Evolutionary conservation across 2,797 vertebrate genomes (phyloP).

Genomic region (Lagocephalus sceleratus): DNA sequence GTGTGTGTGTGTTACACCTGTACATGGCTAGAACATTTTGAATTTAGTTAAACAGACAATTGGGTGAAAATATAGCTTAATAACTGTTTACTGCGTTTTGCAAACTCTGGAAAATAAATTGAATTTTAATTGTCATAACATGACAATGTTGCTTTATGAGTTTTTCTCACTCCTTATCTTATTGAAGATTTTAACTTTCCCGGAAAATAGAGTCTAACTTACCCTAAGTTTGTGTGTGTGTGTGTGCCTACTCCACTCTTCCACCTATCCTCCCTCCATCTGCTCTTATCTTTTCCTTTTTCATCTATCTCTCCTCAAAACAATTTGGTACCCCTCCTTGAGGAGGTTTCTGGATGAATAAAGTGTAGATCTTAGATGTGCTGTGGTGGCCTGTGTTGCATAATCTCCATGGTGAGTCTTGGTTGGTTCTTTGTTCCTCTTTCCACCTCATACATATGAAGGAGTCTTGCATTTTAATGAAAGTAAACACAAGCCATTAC

Average conservation of each 20-base stretch:
- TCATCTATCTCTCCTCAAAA: conserved; percentile 15
- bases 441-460: conserved; percentile 17
- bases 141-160: no score
- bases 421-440: conserved; percentile 9
- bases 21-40: no score
- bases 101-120: background rate
- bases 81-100: no score
- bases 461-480: conserved; percentile 7
- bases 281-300: conserved; percentile 3
- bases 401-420: conserved; percentile 1
- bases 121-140: no score
- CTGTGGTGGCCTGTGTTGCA: conserved; percentile 14
- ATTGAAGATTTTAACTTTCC: no score
- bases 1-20: no score
- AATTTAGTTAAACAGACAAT: no score
- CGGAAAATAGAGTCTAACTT: background rate
- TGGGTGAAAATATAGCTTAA: no score
- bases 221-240: background rate
- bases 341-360: conserved; percentile 25
- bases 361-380: conserved; percentile 35
- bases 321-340: conserved; percentile 40
- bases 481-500: background rate
- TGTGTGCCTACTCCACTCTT: conserved; percentile 14
- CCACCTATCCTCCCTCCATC: conserved; percentile 21
- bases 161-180: no score